A percentile compares a stretch with the other conserved stretches of the same genome.
Conservation (phyloP, 1,140 invertebrate genomes). For the Antheraea mylitta region DNA sequence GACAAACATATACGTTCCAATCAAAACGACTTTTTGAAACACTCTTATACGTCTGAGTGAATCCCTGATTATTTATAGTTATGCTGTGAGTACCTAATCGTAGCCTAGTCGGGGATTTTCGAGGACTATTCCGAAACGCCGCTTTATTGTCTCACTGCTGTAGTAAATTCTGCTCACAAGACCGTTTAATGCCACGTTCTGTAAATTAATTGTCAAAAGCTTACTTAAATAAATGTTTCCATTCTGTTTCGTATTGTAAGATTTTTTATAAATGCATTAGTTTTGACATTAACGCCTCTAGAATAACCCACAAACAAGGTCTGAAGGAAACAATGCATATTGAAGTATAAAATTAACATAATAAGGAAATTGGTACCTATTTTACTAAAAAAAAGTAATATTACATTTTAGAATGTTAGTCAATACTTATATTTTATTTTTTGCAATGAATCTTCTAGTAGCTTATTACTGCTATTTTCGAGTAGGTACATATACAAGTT, state of each 20-base stretch:
- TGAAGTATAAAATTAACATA: no score
- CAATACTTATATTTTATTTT: no score
- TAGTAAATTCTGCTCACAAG: slow-evolving; percentile 11
- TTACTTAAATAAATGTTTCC: background rate
- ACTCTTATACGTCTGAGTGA: slow-evolving; percentile 1
- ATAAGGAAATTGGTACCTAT: no score
- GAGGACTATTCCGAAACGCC: slow-evolving; percentile 8
- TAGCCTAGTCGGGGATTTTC: slow-evolving; percentile 9
- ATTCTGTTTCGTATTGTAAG: no score
- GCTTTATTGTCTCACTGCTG: slow-evolving; percentile 13
- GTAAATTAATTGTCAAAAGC: slow-evolving; percentile 8
- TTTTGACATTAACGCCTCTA: no score
- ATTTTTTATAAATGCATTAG: background rate
- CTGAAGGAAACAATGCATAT: no score
- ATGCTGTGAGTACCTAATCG: slow-evolving; percentile 16
- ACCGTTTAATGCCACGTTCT: slow-evolving; percentile 5
- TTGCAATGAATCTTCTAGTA: no score
- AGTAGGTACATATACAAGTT: no score
- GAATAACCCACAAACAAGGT: no score
- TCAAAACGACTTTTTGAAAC: background rate
- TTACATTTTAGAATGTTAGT: no score
- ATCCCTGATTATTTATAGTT: slow-evolving; percentile 26
- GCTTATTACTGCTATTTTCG: no score
- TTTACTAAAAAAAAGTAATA: no score
- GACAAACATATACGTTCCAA: background rate